A percentile compares a stretch with the other conserved stretches of the same genome.
Evolutionary conservation across 2,888 invertebrate genomes (phyloP).

Genomic region (Hyposoter dolosus): DNA sequence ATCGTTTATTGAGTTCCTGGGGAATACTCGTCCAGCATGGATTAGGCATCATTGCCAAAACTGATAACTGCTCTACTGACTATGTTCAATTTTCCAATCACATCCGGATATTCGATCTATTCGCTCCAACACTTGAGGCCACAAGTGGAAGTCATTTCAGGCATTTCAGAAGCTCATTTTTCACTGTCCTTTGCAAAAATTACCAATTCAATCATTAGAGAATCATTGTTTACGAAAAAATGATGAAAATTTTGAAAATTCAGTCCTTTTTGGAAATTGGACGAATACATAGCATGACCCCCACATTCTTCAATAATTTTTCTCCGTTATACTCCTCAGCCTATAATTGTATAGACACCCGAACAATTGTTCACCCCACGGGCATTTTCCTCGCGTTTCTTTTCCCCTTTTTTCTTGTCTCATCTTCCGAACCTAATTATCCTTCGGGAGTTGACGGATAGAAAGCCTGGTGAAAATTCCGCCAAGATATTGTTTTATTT

Average conservation of each 20-base stretch:
- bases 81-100: conserved; percentile 27
- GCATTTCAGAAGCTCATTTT: background rate
- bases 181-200: no score
- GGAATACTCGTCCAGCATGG: conserved; percentile 41
- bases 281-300: conserved; percentile 19
- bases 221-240: background rate
- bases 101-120: background rate
- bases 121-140: background rate
- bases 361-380: background rate
- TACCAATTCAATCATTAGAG: background rate
- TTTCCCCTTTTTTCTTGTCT: background rate
- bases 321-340: conserved; percentile 40
- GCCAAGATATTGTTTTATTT: conserved; percentile 47
- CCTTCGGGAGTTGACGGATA: conserved; percentile 49
- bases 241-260: background rate
- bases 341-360: background rate
- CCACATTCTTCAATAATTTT: conserved; percentile 69
- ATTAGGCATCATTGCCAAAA: conserved; percentile 55
- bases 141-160: background rate
- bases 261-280: background rate
- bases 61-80: conserved; percentile 37
- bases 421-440: conserved; percentile 58
- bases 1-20: conserved; percentile 66
- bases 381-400: background rate
- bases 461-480: conserved; percentile 36